A percentile compares a stretch with the other conserved stretches of the same genome.
Evolutionary conservation across 2,797 vertebrate genomes (phyloP).

Genomic region (Pipistrellus pygmaeus): DNA sequence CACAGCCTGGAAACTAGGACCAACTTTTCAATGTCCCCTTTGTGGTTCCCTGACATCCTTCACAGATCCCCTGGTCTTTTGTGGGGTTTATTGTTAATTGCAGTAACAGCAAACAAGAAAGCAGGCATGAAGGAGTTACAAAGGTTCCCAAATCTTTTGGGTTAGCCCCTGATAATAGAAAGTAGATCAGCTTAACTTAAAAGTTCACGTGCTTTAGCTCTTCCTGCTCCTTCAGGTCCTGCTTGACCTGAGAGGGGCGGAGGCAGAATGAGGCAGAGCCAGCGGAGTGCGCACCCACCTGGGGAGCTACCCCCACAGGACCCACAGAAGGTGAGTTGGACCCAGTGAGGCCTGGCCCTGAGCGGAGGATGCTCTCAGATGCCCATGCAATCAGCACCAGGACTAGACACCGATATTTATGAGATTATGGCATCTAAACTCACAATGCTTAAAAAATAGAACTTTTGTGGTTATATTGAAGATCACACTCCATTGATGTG

Average conservation of each 20-base stretch:
- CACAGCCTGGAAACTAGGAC: background rate
- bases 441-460: conserved; percentile 82
- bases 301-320: no score
- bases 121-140: no score
- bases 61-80: background rate
- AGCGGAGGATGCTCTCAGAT: background rate
- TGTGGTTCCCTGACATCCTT: background rate
- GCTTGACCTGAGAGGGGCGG: background rate
- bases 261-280: no score
- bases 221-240: background rate
- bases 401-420: conserved; percentile 61
- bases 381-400: background rate
- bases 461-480: conserved; percentile 78
- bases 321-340: background rate
- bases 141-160: background rate
- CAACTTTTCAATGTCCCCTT: background rate
- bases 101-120: background rate
- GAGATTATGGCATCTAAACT: conserved; percentile 87
- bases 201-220: background rate
- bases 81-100: background rate
- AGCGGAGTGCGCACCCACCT: background rate
- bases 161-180: background rate
- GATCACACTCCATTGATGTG: conserved; percentile 80
- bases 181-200: background rate
- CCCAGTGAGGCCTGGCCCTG: no score